Conservation (phyloP, 2,797 vertebrate genomes). For the Linurgus olivaceus region DNA sequence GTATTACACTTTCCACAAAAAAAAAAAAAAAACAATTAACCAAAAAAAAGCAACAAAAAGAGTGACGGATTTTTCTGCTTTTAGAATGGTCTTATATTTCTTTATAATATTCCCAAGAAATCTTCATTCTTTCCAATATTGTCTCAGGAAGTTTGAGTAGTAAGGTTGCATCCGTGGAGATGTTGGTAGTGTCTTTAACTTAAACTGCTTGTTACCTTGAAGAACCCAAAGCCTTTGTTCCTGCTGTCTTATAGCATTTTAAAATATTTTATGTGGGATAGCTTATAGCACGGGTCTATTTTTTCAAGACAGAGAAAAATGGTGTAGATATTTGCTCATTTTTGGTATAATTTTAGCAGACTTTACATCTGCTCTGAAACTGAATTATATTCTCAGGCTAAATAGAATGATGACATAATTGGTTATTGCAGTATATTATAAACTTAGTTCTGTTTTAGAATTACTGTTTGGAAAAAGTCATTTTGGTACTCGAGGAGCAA, state of each 20-base stretch:
- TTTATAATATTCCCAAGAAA: background rate
- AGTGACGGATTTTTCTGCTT: background rate
- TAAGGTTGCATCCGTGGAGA: background rate
- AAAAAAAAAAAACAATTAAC: too few species aligned
- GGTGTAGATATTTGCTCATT: background rate
- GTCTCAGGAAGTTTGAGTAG: background rate
- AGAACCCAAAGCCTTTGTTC: background rate
- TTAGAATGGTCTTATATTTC: background rate
- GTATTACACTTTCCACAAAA: background rate
- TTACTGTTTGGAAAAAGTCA: slow-evolving; percentile 72
- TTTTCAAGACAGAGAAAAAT: background rate
- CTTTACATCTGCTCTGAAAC: background rate
- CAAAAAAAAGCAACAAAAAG: background rate
- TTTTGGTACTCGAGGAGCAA: slow-evolving; percentile 70
- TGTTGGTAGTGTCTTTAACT: background rate
- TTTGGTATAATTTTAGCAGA: background rate
- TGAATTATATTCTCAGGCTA: background rate
- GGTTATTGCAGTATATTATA: background rate
- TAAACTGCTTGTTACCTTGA: background rate
- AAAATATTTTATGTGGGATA: background rate
- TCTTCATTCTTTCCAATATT: background rate
- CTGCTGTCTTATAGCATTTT: background rate
- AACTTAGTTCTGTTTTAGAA: slow-evolving; percentile 71
- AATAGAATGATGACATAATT: background rate
- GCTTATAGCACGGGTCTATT: background rate